Evolutionary conservation across 2,797 vertebrate genomes (phyloP).

Genomic region (Bovichtus variegatus): DNA sequence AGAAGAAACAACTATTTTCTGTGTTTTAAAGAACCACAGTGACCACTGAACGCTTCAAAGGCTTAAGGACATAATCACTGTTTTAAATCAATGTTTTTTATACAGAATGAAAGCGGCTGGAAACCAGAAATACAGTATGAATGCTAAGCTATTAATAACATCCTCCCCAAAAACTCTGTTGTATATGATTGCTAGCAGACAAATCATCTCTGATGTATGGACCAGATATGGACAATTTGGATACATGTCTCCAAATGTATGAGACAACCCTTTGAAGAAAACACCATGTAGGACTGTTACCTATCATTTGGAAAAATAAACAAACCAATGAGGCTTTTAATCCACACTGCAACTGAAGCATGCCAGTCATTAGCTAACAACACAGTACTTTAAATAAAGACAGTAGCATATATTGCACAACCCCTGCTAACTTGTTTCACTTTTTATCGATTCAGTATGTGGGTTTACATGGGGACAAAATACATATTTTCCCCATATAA

Average conservation of each 20-base stretch:
- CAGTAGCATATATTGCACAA: conserved; percentile 36
- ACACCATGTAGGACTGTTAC: not conserved
- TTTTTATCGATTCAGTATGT: conserved; percentile 12
- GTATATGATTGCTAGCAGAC: not conserved
- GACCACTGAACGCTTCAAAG: not conserved
- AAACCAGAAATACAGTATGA: not conserved
- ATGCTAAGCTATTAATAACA: not conserved
- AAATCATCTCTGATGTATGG: not conserved
- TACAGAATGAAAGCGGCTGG: not conserved
- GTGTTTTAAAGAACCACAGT: not conserved
- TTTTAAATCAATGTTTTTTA: not conserved
- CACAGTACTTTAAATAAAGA: conserved; percentile 13
- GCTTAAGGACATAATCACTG: not conserved
- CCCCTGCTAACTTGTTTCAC: not conserved
- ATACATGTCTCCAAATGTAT: not conserved
- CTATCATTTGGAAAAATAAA: conserved; percentile 5
- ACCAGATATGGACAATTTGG: conserved; percentile 11
- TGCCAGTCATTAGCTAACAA: not conserved
- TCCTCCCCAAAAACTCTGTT: not conserved
- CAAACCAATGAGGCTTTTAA: conserved; percentile 1
- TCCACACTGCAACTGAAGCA: not conserved
- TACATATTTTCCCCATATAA: conserved; percentile 33
- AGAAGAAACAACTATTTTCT: not conserved
- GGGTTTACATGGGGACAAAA: conserved; percentile 45
- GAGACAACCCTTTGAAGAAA: not conserved